Conservation (phyloP, 2,113 vertebrate genomes). For the Hippocampus comes region DNA sequence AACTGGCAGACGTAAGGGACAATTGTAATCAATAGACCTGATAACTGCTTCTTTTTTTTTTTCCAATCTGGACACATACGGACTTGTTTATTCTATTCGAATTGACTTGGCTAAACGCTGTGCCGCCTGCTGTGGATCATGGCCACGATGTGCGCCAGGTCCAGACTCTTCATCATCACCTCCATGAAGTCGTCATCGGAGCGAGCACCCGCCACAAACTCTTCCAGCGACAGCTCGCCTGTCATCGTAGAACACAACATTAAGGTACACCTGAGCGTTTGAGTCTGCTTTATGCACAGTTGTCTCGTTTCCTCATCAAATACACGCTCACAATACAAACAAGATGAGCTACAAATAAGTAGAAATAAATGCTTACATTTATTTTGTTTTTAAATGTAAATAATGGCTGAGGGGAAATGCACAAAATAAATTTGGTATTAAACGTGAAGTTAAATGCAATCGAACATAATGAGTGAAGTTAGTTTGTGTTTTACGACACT, state of each 20-base stretch:
- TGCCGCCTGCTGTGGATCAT: slow-evolving; percentile 84
- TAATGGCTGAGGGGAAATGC: too few species aligned
- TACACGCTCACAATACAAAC: too few species aligned
- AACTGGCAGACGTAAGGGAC: background rate
- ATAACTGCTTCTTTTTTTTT: background rate
- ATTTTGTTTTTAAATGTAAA: too few species aligned
- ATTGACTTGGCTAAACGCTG: slow-evolving; percentile 65
- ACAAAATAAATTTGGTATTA: too few species aligned
- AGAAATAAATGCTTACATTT: too few species aligned
- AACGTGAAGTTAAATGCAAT: too few species aligned
- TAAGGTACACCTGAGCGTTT: background rate
- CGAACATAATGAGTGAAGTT: too few species aligned
- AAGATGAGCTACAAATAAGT: too few species aligned
- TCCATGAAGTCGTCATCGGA: slow-evolving; percentile 85
- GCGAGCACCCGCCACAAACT: slow-evolving; percentile 85
- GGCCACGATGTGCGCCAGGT: slow-evolving; percentile 83
- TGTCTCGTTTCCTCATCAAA: background rate
- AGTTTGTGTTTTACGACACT: too few species aligned
- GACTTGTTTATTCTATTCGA: background rate
- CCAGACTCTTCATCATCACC: slow-evolving; percentile 87
- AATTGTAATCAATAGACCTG: too few species aligned
- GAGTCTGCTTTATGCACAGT: too few species aligned
- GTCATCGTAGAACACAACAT: background rate
- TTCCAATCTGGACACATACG: too few species aligned
- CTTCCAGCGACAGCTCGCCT: slow-evolving; percentile 87